Evolutionary conservation across 2,888 invertebrate species (phyloP), one percentile per base, ranked within the genome.

Genomic region (Ecliptopera silaceata): DNA sequence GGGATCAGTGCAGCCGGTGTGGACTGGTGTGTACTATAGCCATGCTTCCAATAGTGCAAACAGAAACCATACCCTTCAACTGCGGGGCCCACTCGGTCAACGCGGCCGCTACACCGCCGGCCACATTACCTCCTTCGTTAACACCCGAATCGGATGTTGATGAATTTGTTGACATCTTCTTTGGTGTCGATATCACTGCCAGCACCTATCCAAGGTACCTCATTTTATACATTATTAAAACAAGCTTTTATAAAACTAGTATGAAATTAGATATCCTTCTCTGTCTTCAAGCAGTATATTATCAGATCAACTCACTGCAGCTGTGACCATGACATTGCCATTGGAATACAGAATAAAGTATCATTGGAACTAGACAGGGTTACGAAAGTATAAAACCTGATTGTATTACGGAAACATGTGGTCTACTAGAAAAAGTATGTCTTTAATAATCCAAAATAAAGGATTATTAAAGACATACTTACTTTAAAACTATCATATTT

Each of bases 1-100:
- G 73, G 77, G 70, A 80, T 74, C 64, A 78, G 81, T 79, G 79
- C 74, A 59, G 79, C 74, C 59, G 74, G 80, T 75, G 79, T 76
- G 71, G 74, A 70, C 70, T 79, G 80, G 78, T 77, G 79, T 78
- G 78, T 77, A 70, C 72, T 79, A 66, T 86, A 86, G 80, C 79
- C 81, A 91, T 88, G 88, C 84, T 89, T 78, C 88, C 91, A 69
- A 85, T 88, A 87, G 86, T 91, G 77, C 89, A 91, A 72, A 77
- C 87, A 71, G 88, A 87, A 79, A 80, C 86, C 63, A 77, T 86
- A 81, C 80, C 85, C 69, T 85, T 84, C 73, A 84, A 85, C 74
- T 83, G 84, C 74, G 84, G 85, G 69, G 82, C 82, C 65, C 86
- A 84, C 63, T 78, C 84, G 59, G 77, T 79, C 61, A 82, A 82